A percentile compares a stretch with the other conserved stretches of the same genome.
phyloP scores from a whole-genome alignment of 2,888 invertebrate genomes.

The Cyrtodaria siliqua region DNA sequence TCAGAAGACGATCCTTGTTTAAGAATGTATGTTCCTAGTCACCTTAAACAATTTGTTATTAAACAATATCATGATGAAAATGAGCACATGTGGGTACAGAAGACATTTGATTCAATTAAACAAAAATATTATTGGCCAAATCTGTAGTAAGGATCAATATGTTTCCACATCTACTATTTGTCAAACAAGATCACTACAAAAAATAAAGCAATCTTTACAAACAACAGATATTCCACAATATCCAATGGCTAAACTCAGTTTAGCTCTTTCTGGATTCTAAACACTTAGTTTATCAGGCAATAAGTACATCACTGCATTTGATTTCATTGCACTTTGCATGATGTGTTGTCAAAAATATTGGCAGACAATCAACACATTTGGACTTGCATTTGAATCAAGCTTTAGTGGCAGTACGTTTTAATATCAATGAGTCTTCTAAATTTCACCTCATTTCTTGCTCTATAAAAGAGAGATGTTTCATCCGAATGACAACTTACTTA shows the following conservation, averaged over 20 bases:
- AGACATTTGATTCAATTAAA: no score
- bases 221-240: slow-evolving; percentile 57
- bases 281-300: slow-evolving; percentile 22
- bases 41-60: no score
- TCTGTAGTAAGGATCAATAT: slow-evolving; percentile 27
- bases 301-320: slow-evolving; percentile 40
- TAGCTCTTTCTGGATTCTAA: slow-evolving; percentile 37
- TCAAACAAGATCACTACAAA: slow-evolving; percentile 25
- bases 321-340: slow-evolving; percentile 34
- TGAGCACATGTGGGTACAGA: no score
- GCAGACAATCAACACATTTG: slow-evolving; percentile 33
- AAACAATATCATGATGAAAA: no score
- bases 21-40: not conserved
- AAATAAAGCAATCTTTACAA: slow-evolving; percentile 38
- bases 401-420: slow-evolving; percentile 44
- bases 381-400: slow-evolving; percentile 51
- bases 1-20: slow-evolving; percentile 43
- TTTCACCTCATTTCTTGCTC: slow-evolving; percentile 50
- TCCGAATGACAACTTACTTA: slow-evolving; percentile 55
- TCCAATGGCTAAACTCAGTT: slow-evolving; percentile 15
- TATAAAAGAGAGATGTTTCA: slow-evolving; percentile 55
- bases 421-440: slow-evolving; percentile 37
- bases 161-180: slow-evolving; percentile 18
- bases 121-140: slow-evolving; percentile 38
- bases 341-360: slow-evolving; percentile 32